Base-by-base conservation (phyloP, 2,888 invertebrate species). In the Lampropteryx suffumata region DNA sequence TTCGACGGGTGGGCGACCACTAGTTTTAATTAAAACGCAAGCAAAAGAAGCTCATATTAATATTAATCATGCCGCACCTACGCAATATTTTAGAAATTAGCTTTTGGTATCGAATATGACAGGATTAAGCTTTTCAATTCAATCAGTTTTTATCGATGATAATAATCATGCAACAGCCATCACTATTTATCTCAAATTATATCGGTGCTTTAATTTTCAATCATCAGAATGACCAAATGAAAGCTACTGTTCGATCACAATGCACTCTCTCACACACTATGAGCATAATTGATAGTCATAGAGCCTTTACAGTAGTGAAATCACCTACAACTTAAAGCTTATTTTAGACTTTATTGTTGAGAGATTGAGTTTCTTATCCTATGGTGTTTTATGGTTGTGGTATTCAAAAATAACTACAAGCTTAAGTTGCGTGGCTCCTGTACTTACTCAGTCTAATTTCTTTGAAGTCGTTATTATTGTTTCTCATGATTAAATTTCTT, bases 401-500 rank as follows among this genome's bases (percentile, higher is more conserved):
- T 80, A 79, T 82, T 82, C 76, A 82, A 85, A 85, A 82, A 73
- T 76, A 83, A 83, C 79, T 79, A 66, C 71, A 75, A 81, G 77
- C 69, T 75, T 81, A 78, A 80, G 81, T 89, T 88, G 89, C 89
- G 89, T 88, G 90, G 90, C 90, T 90, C 78, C 89, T 76, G 89
- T 84, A 88, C 82, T 90, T 90, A 90, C 87, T 73, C 76, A 77
- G 76, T 81, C 85, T 86, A 86, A 85, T 88, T 89, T 89, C 84
- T 85, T 71, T 82, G 88, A 82, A 83, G 80, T 82, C 81, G 73
- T 84, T 83, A 89, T 87, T 88, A 88, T 87, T 89, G 87, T 90
- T 90, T 90, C 90, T 86, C 88, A 88, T 90, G 86, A 89, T 89
- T 90, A 88, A 89, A 84, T 89, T 89, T 87, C 86, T 89, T 89